A percentile compares a stretch with the other conserved stretches of the same genome.
These are phyloP conservation scores for Damaliscus lunatus DNA, from an alignment of 2,113 vertebrate genomes.

Conservation along the genomic window DNA sequence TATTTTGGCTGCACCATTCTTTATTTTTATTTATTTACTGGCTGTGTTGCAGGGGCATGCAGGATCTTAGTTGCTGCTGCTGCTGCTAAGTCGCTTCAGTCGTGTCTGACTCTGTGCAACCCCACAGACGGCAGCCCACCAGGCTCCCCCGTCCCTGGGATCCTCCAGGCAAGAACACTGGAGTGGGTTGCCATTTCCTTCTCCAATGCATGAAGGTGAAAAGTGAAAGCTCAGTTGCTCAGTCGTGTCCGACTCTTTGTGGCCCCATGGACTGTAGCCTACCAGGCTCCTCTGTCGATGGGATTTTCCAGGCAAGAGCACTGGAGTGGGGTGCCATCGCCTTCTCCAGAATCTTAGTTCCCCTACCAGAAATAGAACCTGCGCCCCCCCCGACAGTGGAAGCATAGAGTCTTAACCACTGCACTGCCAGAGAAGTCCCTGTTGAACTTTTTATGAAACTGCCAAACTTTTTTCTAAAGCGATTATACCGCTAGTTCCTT, in stretches of 20 bases:
- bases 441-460: background rate
- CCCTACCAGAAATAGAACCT: background rate
- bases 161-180: background rate
- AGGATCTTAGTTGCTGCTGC: background rate
- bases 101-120: background rate
- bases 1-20: background rate
- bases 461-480: background rate
- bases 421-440: background rate
- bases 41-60: background rate
- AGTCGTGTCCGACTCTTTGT: accelerated
- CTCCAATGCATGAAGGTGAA: background rate
- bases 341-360: background rate
- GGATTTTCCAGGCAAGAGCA: background rate
- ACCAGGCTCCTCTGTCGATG: background rate
- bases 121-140: background rate
- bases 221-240: accelerated
- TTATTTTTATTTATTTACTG: background rate
- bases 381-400: accelerated
- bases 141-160: background rate
- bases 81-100: background rate
- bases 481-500: background rate
- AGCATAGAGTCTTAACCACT: background rate
- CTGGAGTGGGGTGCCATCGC: background rate
- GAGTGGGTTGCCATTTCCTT: background rate
- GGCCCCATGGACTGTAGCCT: accelerated